Evolutionary conservation across 2,888 invertebrate species (phyloP).

Genomic region (Minunthozetes semirufus): DNA sequence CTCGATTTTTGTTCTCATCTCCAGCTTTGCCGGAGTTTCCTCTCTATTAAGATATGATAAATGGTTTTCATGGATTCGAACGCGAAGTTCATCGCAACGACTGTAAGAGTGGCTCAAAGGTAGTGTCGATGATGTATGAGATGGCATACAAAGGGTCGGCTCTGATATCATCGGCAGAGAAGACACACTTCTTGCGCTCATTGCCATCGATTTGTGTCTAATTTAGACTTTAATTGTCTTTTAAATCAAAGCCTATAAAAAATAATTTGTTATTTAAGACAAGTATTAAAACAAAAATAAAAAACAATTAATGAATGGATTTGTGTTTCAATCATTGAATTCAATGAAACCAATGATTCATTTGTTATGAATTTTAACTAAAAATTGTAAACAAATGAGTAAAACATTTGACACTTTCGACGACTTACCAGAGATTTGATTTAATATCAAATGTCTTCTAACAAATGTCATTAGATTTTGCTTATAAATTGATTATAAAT

Average conservation of each 20-base stretch:
- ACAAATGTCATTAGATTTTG: too few relatives aligned
- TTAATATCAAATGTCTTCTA: background rate
- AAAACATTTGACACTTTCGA: background rate
- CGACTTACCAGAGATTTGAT: background rate
- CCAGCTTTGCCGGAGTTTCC: conserved; percentile 41
- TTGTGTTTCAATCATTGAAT: too few relatives aligned
- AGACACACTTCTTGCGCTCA: conserved; percentile 1
- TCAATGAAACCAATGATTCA: too few relatives aligned
- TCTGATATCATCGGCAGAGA: background rate
- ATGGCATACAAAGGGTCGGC: background rate
- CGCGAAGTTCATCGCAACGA: conserved; percentile 30
- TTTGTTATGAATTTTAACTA: too few relatives aligned
- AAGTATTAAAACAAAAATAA: background rate
- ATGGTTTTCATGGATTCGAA: conserved; percentile 38
- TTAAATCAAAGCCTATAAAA: background rate
- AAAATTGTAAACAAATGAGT: too few relatives aligned
- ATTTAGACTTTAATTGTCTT: background rate
- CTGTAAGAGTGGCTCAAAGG: conserved; percentile 29
- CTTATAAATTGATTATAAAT: too few relatives aligned
- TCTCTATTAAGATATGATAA: conserved; percentile 42
- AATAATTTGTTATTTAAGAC: background rate
- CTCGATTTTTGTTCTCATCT: conserved; percentile 40
- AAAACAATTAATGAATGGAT: too few relatives aligned
- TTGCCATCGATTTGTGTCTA: background rate
- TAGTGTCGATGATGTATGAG: background rate